Evolutionary conservation across 2,113 vertebrate species (phyloP).

Genomic region (Collichthys lucidus): DNA sequence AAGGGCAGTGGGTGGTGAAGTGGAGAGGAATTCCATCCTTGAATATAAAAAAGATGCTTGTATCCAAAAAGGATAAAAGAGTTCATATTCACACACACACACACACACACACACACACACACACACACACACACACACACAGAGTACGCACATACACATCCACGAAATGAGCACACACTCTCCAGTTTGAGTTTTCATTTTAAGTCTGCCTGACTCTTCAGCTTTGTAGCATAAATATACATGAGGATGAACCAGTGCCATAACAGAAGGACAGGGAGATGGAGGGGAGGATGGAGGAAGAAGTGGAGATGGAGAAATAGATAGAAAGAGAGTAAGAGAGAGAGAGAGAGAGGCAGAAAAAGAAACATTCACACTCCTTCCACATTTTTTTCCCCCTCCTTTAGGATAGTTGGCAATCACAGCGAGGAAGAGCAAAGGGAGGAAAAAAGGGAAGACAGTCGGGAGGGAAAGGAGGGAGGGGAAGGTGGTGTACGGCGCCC

Average conservation of each 20-base stretch:
- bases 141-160: constrained; percentile 13
- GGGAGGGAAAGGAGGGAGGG: constrained; percentile 2
- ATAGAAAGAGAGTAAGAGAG: constrained; percentile 21
- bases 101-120: constrained; percentile 1
- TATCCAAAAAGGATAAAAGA: constrained; percentile 64
- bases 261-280: constrained; percentile 66
- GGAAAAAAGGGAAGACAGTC: constrained; percentile 9
- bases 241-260: constrained; percentile 76
- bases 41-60: constrained; percentile 69
- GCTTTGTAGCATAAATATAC: constrained; percentile 80
- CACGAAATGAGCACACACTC: constrained; percentile 61
- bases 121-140: constrained; percentile 12
- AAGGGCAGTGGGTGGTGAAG: constrained; percentile 56
- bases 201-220: constrained; percentile 74
- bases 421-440: constrained; percentile 24
- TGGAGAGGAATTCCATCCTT: constrained; percentile 62
- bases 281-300: constrained; percentile 28
- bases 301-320: constrained; percentile 2
- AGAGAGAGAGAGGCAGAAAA: constrained; percentile 29
- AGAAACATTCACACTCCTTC: constrained; percentile 42
- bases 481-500: constrained; percentile 24
- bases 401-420: constrained; percentile 41
- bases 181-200: constrained; percentile 75
- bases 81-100: constrained; percentile 40
- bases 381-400: constrained; percentile 36